Base-by-base conservation (phyloP, 1,140 invertebrate species). In the Drosophila azteca region DNA sequence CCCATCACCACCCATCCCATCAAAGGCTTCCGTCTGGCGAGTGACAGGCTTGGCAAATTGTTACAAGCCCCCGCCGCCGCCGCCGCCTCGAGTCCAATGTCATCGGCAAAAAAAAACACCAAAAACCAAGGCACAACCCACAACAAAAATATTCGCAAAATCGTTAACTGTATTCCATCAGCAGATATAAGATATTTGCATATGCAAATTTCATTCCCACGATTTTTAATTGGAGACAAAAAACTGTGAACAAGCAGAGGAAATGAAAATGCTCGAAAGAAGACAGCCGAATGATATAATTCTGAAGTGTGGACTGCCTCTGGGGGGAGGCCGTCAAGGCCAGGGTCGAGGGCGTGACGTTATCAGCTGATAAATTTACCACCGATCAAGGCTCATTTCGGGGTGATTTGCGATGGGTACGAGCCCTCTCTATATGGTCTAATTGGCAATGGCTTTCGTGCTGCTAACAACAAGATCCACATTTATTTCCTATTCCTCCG, bases 191-290 rank as follows among this genome's bases (percentile, higher is more conserved):
- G 17, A 1, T 17, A 76, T 81, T 81, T 73, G 79, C 79, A 82
- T 83, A 87, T 87, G 82, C 83, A 87, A 87, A 87, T 87, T 69
- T 58, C 57, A 76, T 88, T 87, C 82, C 83, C 82, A 87, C 78
- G 83, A 88, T 75, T 87, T 85, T 82, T 78, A 85, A 85, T 82
- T 87, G 61, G 59, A 45, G 35, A 43, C 41, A 58, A 76, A 79
- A 79, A 64, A 50, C 55, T 24, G 13, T 68, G 72, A 35, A 52
- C 31, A 53, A 61, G 26, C 26, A 63, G 44, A 64, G 46, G 15
- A 46, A 58, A 57, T 58, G 43, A 22, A 62, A 61, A 45, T 58
- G 64, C 66, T 15, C 41, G 54, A 73, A 79, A 20, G 63, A 71
- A 83, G 77, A 60, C 60, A 49, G 39, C 64, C 67, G 31, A 69